Evolutionary conservation across 2,888 invertebrate genomes (phyloP).

Genomic region (Ophraella communa): DNA sequence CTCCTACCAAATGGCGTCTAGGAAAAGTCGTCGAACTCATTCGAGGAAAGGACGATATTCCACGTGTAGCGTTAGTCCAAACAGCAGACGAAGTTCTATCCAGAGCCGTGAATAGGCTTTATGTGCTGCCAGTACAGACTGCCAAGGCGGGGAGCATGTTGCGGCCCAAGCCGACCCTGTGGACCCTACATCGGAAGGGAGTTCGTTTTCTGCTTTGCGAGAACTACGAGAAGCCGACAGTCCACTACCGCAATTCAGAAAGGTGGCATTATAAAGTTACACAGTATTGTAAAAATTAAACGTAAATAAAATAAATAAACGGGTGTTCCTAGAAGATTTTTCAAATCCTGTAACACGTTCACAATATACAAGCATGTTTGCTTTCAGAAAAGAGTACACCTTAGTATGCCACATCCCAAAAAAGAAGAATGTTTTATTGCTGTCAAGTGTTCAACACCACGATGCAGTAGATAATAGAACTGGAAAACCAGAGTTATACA

Average conservation of each 20-base stretch:
- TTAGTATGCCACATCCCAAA: constrained; percentile 26
- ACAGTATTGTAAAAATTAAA: constrained; percentile 26
- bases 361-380: constrained; percentile 25
- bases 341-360: constrained; percentile 11
- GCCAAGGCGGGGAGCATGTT: too few relatives aligned
- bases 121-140: not conserved
- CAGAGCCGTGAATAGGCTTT: constrained; percentile 20
- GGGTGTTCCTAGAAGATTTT: constrained; percentile 22
- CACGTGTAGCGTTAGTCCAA: not conserved
- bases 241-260: too few relatives aligned
- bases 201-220: too few relatives aligned
- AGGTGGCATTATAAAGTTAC: too few relatives aligned
- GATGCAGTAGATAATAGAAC: constrained; percentile 13
- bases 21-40: not conserved
- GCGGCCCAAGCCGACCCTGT: not conserved
- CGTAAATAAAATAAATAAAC: constrained; percentile 29
- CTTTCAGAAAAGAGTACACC: constrained; percentile 11
- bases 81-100: not conserved
- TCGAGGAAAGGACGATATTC: not conserved
- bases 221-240: too few relatives aligned
- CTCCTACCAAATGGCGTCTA: not conserved
- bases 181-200: not conserved
- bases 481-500: constrained; percentile 6
- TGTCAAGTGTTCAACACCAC: constrained; percentile 27
- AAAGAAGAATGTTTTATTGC: constrained; percentile 20